Evolutionary conservation across 2,113 vertebrate genomes (phyloP).

Genomic region (Xiphias gladius): DNA sequence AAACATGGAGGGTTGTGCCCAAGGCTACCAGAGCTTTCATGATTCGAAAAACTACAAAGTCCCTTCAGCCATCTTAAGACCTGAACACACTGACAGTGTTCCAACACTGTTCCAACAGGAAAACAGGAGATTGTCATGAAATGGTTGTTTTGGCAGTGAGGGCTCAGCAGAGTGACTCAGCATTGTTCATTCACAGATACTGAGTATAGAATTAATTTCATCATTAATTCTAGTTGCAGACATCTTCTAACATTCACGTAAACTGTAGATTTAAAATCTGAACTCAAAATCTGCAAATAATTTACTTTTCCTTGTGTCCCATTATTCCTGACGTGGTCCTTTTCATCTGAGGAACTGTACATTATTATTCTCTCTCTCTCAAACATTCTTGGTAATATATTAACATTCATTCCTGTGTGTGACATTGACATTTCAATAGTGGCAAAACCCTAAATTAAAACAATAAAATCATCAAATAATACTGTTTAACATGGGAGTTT

Average conservation of each 20-base stretch:
- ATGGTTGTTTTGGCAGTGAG: neutral
- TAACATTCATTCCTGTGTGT: constrained; percentile 59
- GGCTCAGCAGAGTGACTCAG: neutral
- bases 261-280: neutral
- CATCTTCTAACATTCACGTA: constrained; percentile 1
- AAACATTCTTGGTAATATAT: constrained; percentile 49
- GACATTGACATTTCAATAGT: constrained; percentile 31
- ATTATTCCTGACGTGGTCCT: constrained; percentile 9
- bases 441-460: constrained; percentile 61
- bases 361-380: neutral
- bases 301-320: neutral
- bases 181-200: neutral
- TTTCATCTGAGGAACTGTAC: constrained; percentile 42
- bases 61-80: neutral
- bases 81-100: rapidly evolving
- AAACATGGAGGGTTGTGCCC: neutral
- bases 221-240: constrained; percentile 25
- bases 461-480: constrained; percentile 71
- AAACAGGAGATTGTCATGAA: neutral
- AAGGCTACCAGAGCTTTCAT: neutral
- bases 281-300: constrained; percentile 11
- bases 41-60: neutral
- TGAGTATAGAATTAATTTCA: neutral
- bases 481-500: constrained; percentile 65
- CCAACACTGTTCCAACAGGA: neutral